Conservation (phyloP, 2,113 vertebrate genomes). For the Sus scrofa region DNA sequence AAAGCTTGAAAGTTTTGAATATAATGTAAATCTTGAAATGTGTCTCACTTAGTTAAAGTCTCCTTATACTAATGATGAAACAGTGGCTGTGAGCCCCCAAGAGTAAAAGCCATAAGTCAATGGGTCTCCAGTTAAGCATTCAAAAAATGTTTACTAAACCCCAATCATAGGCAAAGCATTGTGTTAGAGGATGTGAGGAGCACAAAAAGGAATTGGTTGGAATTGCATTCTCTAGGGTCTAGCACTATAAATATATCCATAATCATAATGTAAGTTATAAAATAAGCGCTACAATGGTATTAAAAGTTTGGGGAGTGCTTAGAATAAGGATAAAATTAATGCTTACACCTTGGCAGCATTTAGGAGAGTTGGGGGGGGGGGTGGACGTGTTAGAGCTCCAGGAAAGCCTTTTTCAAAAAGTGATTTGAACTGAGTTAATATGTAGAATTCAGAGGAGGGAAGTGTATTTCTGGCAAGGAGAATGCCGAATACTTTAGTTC, state of each 20-base stretch:
- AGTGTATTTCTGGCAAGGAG: background rate
- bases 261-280: background rate
- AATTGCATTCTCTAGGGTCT: background rate
- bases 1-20: constrained; percentile 46
- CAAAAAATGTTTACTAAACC: constrained; percentile 63
- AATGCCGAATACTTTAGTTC: background rate
- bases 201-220: constrained; percentile 42
- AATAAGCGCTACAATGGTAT: background rate
- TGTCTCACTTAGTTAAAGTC: constrained; percentile 16
- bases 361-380: background rate
- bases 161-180: background rate
- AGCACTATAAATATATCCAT: background rate
- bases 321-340: constrained; percentile 38
- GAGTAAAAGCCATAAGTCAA: constrained; percentile 59
- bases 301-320: constrained; percentile 22
- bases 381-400: background rate
- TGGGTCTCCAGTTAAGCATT: constrained; percentile 62
- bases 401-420: constrained; percentile 49
- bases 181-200: background rate
- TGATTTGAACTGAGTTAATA: constrained; percentile 53
- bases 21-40: constrained; percentile 14
- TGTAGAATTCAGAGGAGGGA: constrained; percentile 10
- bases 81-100: background rate
- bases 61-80: constrained; percentile 38
- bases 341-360: background rate